Base-by-base conservation (phyloP, 2,797 vertebrate genomes). In the Takifugu ocellatus region DNA sequence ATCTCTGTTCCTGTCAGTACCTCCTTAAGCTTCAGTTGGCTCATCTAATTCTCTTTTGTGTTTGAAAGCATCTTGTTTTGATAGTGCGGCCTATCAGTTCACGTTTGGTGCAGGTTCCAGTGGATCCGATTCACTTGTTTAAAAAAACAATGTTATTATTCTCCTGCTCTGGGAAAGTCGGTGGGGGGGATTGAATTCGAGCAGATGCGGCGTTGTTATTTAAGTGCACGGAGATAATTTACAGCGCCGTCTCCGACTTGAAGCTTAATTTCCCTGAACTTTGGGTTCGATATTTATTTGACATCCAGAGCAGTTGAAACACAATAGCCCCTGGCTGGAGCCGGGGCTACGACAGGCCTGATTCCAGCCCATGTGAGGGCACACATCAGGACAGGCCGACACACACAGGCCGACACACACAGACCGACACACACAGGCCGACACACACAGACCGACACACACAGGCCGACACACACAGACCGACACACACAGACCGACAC, bases 201-300 rank as follows among this genome's bases (percentile, higher is more conserved):
- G 61, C 36, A 44, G 54, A 63, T 29, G 15, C 68, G 56, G 56
- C 59, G 44, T 60, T 66, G 68, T 79, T 63, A 84, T 81, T 82
- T 74, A 77, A 72, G 66, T 59, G 72, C 21, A 66, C 59, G 5
- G 74, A 74, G 74, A 83, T 81, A 79, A 85, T 87, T 87, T 84
- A 82, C 46, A 5, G 31, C 51, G 51, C 74, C 67, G 75, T 81
- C 82, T 85, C 73, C 62, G 68, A 75, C 64, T 68, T 54, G 58
- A 72, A 70, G 53, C 82, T 83, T 69, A 79, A 82, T 86, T 24
- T 48, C 84, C 77, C 70, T 52, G 63, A 86, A 88, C 75, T 80
- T 81, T 78, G 59, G 54, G 64, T 69, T 56, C 72, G 79, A 85
- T 86, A 82, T 88, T 87, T 88, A 85, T 85, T 84, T 83, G 81